A percentile compares a stretch with the other conserved stretches of the same genome.
phyloP scores from a whole-genome alignment of 2,888 invertebrate species.

The Ochlodes sylvanus region DNA sequence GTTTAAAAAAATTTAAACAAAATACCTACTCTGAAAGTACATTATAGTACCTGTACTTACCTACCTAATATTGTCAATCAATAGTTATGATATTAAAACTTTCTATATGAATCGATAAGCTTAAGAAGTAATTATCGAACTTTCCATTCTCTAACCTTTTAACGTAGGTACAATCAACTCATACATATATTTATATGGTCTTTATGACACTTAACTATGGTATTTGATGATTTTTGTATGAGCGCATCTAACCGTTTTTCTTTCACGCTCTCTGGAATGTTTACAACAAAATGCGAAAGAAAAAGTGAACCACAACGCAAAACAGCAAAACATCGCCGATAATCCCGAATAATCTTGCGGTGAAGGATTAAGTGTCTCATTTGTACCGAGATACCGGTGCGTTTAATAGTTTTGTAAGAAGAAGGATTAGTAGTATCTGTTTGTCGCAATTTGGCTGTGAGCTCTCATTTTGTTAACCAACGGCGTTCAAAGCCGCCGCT shows the following conservation, averaged over 20 bases:
- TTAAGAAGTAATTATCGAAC: conserved; percentile 58
- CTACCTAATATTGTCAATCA: too few species aligned
- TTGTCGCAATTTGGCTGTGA: conserved; percentile 66
- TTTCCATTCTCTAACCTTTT: conserved; percentile 58
- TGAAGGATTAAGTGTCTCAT: conserved; percentile 71
- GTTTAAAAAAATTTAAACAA: too few species aligned
- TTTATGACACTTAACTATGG: conserved; percentile 41
- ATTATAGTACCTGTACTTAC: too few species aligned
- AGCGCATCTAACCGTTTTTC: conserved; percentile 47
- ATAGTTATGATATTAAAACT: not conserved
- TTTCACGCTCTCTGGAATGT: conserved; percentile 56
- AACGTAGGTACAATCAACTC: conserved; percentile 27
- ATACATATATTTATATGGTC: conserved; percentile 18
- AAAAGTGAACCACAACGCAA: conserved; percentile 71
- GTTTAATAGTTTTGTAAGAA: conserved; percentile 69
- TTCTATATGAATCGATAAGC: conserved; percentile 47
- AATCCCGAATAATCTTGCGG: conserved; percentile 76
- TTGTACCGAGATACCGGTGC: conserved; percentile 73
- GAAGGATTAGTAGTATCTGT: conserved; percentile 72
- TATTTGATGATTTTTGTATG: conserved; percentile 52
- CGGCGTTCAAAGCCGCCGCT: conserved; percentile 59
- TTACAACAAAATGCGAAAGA: conserved; percentile 59
- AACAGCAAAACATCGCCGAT: conserved; percentile 71
- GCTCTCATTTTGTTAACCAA: conserved; percentile 52
- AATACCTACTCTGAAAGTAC: too few species aligned